Conservation (phyloP, 1,140 invertebrate genomes). For the Uloborus diversus region DNA sequence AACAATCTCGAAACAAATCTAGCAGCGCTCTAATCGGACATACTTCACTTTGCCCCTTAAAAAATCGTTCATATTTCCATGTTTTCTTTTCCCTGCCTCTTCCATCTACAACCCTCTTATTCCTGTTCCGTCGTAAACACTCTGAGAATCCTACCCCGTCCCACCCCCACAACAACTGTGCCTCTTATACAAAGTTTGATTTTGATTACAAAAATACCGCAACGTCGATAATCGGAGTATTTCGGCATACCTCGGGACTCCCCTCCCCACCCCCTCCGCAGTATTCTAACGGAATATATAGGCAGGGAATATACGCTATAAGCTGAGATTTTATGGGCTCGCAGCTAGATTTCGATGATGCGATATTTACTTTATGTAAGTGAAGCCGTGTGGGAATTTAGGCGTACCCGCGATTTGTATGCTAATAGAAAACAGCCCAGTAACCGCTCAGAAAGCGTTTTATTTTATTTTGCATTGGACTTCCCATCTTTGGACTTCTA, state of each 20-base stretch:
- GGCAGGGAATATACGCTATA: slow-evolving; percentile 36
- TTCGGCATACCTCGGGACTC: background rate
- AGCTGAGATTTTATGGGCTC: slow-evolving; percentile 40
- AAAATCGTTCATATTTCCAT: background rate
- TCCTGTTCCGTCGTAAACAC: slow-evolving; percentile 29
- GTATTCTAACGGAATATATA: background rate
- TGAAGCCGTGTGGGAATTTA: slow-evolving; percentile 32
- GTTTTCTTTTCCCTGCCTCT: background rate
- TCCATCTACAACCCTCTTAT: background rate
- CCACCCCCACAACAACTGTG: background rate
- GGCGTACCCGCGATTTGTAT: slow-evolving; percentile 35
- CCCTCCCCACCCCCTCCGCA: background rate
- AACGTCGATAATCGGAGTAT: slow-evolving; percentile 45
- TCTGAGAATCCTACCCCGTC: slow-evolving; percentile 3
- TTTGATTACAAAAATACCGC: slow-evolving; percentile 49
- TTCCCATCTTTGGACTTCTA: slow-evolving; percentile 14
- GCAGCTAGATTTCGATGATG: slow-evolving; percentile 7
- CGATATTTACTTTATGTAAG: slow-evolving; percentile 51
- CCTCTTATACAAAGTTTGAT: slow-evolving; percentile 27
- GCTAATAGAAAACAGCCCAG: slow-evolving; percentile 29
- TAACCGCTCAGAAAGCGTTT: slow-evolving; percentile 28
- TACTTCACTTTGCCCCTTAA: background rate
- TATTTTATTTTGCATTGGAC: background rate
- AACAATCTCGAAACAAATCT: no score
- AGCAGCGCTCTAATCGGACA: background rate